Evolutionary conservation across 30 jellyfish, hydroid and myxozoan genomes (phyloP), one percentile per base, ranked within the genome.

Genomic region (Pseudorhiza aurosa): DNA sequence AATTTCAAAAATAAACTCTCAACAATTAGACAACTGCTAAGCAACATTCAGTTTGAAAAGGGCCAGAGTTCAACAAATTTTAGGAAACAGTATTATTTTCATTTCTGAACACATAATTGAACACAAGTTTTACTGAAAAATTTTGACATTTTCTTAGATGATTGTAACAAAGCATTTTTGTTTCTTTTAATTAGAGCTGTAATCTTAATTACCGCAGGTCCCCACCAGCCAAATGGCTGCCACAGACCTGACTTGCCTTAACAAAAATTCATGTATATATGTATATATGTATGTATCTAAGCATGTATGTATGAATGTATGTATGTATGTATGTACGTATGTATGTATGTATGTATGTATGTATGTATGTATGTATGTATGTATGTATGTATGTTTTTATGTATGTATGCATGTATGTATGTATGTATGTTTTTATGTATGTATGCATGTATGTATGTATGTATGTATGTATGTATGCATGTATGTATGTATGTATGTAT

Each of bases 1-100:
- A 58, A 58, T 28, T 58, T 58, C 73, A 24, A 64, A 64, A 27
- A 64, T 35, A 64, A 30, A 64, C 78, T 64, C 60, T 32, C 78
- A 64, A 19, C 78, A 28, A 64, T 64, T 30, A 59, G 75, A 10
- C 75, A 19, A 47, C 75, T 59, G 50, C 50, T 59, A 64, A 32
- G 33, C 58, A 64, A 64, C 78, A 64, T 32, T 32, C 78, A 64
- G 58, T 64, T 64, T 64, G 31, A 64, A 36, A 64, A 19, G 19
- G 78, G 24, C 78, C 60, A 64, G 25, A 64, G 58, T 64, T 7
- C 12, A 39, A 39, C 50, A 39, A 64, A 60, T 64, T 64, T 64
- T 35, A 64, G 78, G 60, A 64, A 64, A 32, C 78, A 64, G 14
- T 60, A 64, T 64, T 64, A 12, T 19, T 29, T 21, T 35, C 33